These are phyloP conservation scores for Actinemys pallida DNA, from an alignment of 2,113 vertebrate species.

Conservation along the genomic window DNA sequence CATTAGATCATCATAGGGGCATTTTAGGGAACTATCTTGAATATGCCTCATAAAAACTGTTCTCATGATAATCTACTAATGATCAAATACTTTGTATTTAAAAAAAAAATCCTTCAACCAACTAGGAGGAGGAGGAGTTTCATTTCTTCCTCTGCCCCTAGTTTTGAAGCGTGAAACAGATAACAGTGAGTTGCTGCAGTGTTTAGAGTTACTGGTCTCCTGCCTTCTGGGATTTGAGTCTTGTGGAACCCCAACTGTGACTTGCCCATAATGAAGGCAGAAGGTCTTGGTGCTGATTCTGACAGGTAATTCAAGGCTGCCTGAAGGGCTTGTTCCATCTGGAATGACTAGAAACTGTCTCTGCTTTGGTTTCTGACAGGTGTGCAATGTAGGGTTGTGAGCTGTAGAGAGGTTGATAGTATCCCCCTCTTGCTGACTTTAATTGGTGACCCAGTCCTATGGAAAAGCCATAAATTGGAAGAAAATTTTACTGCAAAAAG, in stretches of 20 bases:
- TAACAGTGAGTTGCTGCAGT: background rate
- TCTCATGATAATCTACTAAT: background rate
- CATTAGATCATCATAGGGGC: background rate
- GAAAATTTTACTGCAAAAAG: background rate
- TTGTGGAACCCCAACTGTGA: background rate
- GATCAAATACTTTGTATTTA: background rate
- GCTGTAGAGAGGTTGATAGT: background rate
- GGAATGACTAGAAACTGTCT: background rate
- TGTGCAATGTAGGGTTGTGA: rapidly evolving
- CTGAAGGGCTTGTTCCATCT: background rate
- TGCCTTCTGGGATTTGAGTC: background rate
- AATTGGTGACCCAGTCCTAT: background rate
- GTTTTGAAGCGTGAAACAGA: background rate
- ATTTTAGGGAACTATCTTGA: background rate
- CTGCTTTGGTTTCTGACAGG: background rate
- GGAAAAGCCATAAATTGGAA: background rate
- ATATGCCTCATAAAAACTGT: background rate
- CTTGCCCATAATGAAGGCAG: background rate
- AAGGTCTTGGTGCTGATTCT: background rate
- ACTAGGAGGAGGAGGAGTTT: background rate
- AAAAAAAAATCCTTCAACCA: background rate
- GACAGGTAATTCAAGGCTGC: background rate
- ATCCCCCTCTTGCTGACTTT: background rate
- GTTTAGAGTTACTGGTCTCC: background rate
- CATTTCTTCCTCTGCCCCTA: background rate